Evolutionary conservation across 2,797 vertebrate genomes (phyloP).

Genomic region (Podargus strigoides): DNA sequence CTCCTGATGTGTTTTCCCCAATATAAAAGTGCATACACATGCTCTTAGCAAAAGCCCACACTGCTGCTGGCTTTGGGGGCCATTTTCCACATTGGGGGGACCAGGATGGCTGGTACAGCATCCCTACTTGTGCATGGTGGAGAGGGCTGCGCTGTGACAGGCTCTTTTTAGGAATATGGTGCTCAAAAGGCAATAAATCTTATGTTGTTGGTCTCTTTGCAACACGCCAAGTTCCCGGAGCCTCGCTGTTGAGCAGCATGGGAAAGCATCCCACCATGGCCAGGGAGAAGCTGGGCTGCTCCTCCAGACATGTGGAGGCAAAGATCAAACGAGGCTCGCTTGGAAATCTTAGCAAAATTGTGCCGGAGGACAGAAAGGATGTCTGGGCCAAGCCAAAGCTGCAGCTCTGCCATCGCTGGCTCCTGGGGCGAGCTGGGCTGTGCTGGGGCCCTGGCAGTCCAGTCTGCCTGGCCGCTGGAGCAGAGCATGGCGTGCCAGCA

Average conservation of each 20-base stretch:
- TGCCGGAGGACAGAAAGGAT: background rate
- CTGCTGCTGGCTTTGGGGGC: background rate
- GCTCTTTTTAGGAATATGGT: background rate
- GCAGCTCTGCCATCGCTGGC: background rate
- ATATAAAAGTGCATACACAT: background rate
- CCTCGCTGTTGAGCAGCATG: background rate
- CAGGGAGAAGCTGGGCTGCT: background rate
- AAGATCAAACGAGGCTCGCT: background rate
- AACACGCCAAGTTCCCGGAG: background rate
- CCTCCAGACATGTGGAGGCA: background rate
- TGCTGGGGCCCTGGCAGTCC: background rate
- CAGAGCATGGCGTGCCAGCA: accelerated
- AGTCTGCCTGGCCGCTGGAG: background rate
- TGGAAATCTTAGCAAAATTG: background rate
- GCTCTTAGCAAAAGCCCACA: background rate
- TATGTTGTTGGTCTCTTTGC: background rate
- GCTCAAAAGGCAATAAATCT: background rate
- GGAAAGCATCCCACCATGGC: background rate
- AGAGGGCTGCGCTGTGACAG: background rate
- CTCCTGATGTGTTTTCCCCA: background rate
- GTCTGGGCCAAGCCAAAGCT: constrained; percentile 6
- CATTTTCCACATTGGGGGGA: accelerated
- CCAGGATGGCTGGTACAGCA: background rate
- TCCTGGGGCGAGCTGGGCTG: background rate
- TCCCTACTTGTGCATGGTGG: accelerated